Percentiles rank a stretch among this genome's conserved stretches.
phyloP scores from a whole-genome alignment of 2,888 invertebrate species.

The Apeira syringaria region DNA sequence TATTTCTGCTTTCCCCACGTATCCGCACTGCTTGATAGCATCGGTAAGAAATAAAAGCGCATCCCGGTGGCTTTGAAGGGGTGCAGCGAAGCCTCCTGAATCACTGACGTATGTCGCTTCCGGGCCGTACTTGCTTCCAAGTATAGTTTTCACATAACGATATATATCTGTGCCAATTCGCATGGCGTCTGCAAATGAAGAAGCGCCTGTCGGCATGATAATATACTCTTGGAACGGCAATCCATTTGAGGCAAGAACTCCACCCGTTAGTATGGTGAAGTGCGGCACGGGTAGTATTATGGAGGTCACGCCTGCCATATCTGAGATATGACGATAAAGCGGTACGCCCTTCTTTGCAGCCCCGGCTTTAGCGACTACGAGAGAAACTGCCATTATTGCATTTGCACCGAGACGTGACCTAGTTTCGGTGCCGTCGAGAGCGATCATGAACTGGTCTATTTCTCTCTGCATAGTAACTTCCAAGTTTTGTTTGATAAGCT shows the following conservation, averaged over 20 bases:
- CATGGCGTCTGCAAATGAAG: slow-evolving; percentile 97
- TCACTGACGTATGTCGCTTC: slow-evolving; percentile 97
- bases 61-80: slow-evolving; percentile 96
- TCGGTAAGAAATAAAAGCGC: slow-evolving; percentile 92
- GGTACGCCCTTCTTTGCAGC: slow-evolving; percentile 96
- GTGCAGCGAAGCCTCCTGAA: slow-evolving; percentile 98
- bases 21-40: slow-evolving; percentile 96
- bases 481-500: slow-evolving; percentile 89
- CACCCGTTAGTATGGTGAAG: slow-evolving; percentile 98
- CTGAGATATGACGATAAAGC: slow-evolving; percentile 96
- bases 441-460: slow-evolving; percentile 93
- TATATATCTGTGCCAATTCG: slow-evolving; percentile 98
- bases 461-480: slow-evolving; percentile 95
- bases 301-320: slow-evolving; percentile 94
- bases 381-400: slow-evolving; percentile 97
- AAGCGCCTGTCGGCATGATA: slow-evolving; percentile 96
- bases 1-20: slow-evolving; percentile 94
- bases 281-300: slow-evolving; percentile 98
- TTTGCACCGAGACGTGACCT: slow-evolving; percentile 97
- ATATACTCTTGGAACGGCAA: slow-evolving; percentile 97
- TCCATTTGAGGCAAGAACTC: slow-evolving; percentile 97
- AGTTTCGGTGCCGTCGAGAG: slow-evolving; percentile 97
- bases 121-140: slow-evolving; percentile 94
- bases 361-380: slow-evolving; percentile 98
- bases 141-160: slow-evolving; percentile 95